These are phyloP conservation scores for Spongilla lacustris DNA, from an alignment of 37 sponge, comb jelly and placozoan genomes.

Conservation along the genomic window DNA sequence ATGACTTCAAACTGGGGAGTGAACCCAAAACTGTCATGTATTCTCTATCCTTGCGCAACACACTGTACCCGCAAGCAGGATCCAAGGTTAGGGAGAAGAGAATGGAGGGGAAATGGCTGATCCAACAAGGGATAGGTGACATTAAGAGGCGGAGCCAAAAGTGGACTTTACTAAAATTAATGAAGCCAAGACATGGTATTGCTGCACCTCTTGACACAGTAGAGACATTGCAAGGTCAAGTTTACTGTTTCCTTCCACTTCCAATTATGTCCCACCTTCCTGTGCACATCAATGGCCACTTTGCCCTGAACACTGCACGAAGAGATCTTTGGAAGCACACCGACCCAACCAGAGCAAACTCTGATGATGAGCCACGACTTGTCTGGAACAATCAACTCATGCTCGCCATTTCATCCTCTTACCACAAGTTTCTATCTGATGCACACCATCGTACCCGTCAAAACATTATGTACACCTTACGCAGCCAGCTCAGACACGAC, in stretches of 20 bases:
- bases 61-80: neutral
- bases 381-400: constrained; percentile 70
- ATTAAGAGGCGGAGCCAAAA: constrained; percentile 7
- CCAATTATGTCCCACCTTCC: constrained; percentile 51
- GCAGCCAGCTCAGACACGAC: neutral
- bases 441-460: neutral
- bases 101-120: constrained; percentile 50
- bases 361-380: constrained; percentile 21
- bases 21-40: neutral
- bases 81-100: neutral
- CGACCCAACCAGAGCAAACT: constrained; percentile 6
- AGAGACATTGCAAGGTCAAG: constrained; percentile 7
- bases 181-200: constrained; percentile 71
- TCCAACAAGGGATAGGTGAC: constrained; percentile 74
- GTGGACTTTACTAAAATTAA: constrained; percentile 14
- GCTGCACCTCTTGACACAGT: constrained; percentile 41
- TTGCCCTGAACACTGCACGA: constrained; percentile 61
- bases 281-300: constrained; percentile 82
- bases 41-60: neutral
- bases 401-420: constrained; percentile 62
- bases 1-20: neutral
- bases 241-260: constrained; percentile 81
- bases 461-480: neutral
- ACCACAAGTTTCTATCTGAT: constrained; percentile 46
- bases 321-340: constrained; percentile 58